Evolutionary conservation across 2,797 vertebrate species (phyloP).

Genomic region (Muscicapa comitata): DNA sequence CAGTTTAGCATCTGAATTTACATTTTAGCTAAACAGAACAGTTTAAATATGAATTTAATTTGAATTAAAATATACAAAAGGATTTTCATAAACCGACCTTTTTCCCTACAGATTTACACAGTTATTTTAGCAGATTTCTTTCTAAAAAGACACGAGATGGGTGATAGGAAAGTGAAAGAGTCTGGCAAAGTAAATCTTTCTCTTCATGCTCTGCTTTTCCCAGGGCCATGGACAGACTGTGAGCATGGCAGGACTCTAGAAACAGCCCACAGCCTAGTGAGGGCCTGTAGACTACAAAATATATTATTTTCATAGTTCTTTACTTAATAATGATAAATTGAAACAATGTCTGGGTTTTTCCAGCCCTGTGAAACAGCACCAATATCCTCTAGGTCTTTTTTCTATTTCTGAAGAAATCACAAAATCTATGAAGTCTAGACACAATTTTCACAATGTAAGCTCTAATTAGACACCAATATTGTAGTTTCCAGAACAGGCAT

Average conservation of each 20-base stretch:
- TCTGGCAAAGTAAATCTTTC: not conserved
- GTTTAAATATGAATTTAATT: constrained; percentile 44
- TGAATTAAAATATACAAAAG: constrained; percentile 23
- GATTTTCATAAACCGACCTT: not conserved
- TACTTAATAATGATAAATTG: not conserved
- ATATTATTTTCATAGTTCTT: rapidly evolving
- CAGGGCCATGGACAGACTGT: not conserved
- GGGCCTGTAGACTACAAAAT: not conserved
- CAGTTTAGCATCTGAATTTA: constrained; percentile 35
- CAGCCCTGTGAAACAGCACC: not conserved
- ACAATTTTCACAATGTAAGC: not conserved
- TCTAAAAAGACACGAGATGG: not conserved
- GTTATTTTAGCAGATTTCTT: not conserved
- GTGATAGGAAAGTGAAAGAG: not conserved
- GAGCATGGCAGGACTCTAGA: not conserved
- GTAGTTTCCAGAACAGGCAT: not conserved
- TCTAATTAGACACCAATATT: not conserved
- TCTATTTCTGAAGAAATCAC: not conserved
- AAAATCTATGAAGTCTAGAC: not conserved
- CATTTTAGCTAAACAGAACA: constrained; percentile 7
- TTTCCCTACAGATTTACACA: not conserved
- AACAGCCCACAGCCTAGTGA: not conserved
- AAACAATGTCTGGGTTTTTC: not conserved
- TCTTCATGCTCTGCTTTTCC: not conserved
- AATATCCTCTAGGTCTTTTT: not conserved